Conservation (phyloP, 2,888 invertebrate species). For the Idaea biselata region DNA sequence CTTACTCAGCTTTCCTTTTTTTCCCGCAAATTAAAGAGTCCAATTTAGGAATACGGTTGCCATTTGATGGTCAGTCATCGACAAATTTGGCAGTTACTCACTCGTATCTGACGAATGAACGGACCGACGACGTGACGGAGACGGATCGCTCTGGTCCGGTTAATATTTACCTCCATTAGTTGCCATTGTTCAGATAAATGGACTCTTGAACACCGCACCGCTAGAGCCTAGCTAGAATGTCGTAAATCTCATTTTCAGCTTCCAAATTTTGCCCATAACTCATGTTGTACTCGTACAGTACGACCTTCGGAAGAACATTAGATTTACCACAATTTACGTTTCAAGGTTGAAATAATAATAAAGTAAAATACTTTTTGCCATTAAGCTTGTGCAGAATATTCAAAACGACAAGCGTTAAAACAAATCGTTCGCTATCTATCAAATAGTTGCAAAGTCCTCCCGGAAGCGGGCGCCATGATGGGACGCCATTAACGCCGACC, state of each 20-base stretch:
- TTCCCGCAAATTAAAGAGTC: neutral
- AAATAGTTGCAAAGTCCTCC: slow-evolving; percentile 40
- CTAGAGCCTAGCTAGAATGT: neutral
- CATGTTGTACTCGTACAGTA: neutral
- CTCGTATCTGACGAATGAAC: neutral
- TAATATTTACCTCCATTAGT: slow-evolving; percentile 16
- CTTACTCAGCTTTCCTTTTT: neutral
- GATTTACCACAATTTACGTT: neutral
- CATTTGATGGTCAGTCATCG: neutral
- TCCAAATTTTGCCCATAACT: neutral
- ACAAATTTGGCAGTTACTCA: neutral
- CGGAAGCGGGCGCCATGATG: slow-evolving; percentile 47
- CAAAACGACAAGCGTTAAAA: slow-evolving; percentile 20
- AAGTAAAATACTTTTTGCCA: neutral
- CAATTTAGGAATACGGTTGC: neutral
- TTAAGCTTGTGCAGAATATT: neutral
- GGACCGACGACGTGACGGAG: slow-evolving; percentile 12
- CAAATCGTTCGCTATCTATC: slow-evolving; percentile 38
- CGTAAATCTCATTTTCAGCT: neutral
- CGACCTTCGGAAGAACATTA: neutral
- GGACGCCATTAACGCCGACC: slow-evolving; percentile 47
- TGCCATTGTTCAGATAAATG: neutral
- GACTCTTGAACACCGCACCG: neutral
- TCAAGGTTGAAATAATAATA: neutral
- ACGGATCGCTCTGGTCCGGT: slow-evolving; percentile 13